Conservation (phyloP, 2,797 vertebrate species). For the Selene dorsalis region DNA sequence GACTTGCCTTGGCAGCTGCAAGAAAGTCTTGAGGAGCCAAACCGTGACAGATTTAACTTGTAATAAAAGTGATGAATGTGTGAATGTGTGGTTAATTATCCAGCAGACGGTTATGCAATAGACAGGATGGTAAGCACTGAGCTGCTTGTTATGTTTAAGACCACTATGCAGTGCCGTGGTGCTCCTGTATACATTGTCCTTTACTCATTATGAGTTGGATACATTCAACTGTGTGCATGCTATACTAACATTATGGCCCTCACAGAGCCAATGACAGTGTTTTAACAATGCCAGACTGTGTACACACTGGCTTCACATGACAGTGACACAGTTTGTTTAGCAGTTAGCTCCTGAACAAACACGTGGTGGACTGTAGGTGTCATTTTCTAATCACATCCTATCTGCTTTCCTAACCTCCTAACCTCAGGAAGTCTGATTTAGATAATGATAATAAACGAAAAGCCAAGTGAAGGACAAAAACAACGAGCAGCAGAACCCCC, state of each 20-base stretch:
- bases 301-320: slow-evolving; percentile 65
- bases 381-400: slow-evolving; percentile 66
- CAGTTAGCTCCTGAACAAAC: slow-evolving; percentile 60
- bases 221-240: slow-evolving; percentile 32
- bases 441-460: slow-evolving; percentile 59
- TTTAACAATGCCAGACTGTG: slow-evolving; percentile 71
- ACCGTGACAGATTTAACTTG: too few relatives aligned
- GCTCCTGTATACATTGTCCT: slow-evolving; percentile 15
- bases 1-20: too few relatives aligned
- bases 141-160: neutral
- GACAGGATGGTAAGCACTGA: neutral
- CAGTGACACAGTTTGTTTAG: slow-evolving; percentile 60
- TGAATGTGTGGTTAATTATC: neutral
- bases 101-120: neutral
- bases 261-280: slow-evolving; percentile 54
- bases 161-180: neutral
- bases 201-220: slow-evolving; percentile 32
- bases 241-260: slow-evolving; percentile 39
- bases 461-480: slow-evolving; percentile 66
- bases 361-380: slow-evolving; percentile 58
- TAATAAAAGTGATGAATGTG: too few relatives aligned
- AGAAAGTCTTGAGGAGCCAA: too few relatives aligned
- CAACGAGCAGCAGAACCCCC: slow-evolving; percentile 35
- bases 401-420: slow-evolving; percentile 63
- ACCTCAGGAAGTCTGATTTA: slow-evolving; percentile 74